phyloP scores from a whole-genome alignment of 2,888 invertebrate genomes.

The Pherbina coryleti region DNA sequence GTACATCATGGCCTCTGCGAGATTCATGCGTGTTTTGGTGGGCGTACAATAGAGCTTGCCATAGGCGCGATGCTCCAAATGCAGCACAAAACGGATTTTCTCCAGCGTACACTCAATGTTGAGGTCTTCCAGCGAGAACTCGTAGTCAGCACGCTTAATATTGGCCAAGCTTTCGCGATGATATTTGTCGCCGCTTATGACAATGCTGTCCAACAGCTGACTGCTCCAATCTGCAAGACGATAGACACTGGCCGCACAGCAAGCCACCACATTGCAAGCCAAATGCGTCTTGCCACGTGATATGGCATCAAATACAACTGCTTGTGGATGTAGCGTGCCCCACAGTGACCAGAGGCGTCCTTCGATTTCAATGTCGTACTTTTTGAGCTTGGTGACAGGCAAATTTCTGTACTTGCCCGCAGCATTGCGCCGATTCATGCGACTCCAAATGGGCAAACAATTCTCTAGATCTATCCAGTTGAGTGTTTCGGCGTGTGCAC shows the following conservation, averaged over 20 bases:
- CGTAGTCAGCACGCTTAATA: constrained; percentile 72
- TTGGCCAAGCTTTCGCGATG: constrained; percentile 71
- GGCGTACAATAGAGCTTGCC: constrained; percentile 73
- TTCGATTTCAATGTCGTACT: constrained; percentile 78
- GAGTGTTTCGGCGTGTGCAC: constrained; percentile 63
- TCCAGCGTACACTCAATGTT: constrained; percentile 72
- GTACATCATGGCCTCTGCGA: constrained; percentile 74
- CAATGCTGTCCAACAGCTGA: constrained; percentile 75
- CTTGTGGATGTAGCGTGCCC: constrained; percentile 76
- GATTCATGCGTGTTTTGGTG: constrained; percentile 72
- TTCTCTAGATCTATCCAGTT: constrained; percentile 64
- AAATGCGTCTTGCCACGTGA: constrained; percentile 76
- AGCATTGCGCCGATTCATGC: constrained; percentile 62
- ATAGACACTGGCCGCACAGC: constrained; percentile 74
- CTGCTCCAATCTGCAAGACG: constrained; percentile 76
- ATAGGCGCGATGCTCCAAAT: constrained; percentile 73
- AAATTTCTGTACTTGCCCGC: constrained; percentile 59
- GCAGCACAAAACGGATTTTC: constrained; percentile 73
- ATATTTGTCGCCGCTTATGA: constrained; percentile 74
- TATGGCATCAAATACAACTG: constrained; percentile 71
- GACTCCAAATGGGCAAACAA: constrained; percentile 65
- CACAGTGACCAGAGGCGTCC: constrained; percentile 78
- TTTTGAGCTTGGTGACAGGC: constrained; percentile 69
- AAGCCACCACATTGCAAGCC: constrained; percentile 74
- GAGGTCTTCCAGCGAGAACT: constrained; percentile 73